A percentile compares a stretch with the other conserved stretches of the same genome.
These are phyloP conservation scores for Timandra comae DNA, from an alignment of 2,888 invertebrate genomes.

Conservation along the genomic window DNA sequence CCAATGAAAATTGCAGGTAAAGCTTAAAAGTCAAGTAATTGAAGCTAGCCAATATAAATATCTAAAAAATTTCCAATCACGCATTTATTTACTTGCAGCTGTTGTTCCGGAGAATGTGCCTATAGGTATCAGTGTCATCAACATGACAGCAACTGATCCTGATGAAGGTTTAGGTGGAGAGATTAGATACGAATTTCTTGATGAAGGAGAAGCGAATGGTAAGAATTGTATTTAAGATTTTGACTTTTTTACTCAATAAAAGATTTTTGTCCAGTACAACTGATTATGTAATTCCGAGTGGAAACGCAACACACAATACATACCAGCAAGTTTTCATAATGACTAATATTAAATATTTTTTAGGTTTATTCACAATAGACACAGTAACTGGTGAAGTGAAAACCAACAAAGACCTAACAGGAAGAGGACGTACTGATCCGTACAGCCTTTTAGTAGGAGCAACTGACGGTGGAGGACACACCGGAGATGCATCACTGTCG, in stretches of 20 bases:
- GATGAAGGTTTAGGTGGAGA: conserved; percentile 85
- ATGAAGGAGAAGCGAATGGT: conserved; percentile 85
- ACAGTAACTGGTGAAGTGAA: conserved; percentile 80
- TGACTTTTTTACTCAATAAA: no score
- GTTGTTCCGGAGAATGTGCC: conserved; percentile 87
- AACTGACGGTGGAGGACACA: conserved; percentile 81
- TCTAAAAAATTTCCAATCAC: not conserved
- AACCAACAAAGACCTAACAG: conserved; percentile 81
- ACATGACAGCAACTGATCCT: conserved; percentile 83
- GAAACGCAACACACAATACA: no score
- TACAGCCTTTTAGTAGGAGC: conserved; percentile 82
- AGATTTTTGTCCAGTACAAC: no score
- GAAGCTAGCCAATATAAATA: no score
- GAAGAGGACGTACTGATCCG: conserved; percentile 85
- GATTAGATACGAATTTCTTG: conserved; percentile 83
- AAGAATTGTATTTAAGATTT: no score
- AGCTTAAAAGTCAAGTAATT: no score
- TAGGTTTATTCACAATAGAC: conserved; percentile 83
- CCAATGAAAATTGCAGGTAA: no score
- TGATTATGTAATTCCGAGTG: no score
- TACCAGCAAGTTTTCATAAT: no score
- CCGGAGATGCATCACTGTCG: conserved; percentile 78
- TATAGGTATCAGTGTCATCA: conserved; percentile 80
- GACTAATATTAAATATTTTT: no score
- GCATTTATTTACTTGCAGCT: conserved; percentile 57